phyloP scores from a whole-genome alignment of 2,113 vertebrate genomes.

The Globicephala melas region DNA sequence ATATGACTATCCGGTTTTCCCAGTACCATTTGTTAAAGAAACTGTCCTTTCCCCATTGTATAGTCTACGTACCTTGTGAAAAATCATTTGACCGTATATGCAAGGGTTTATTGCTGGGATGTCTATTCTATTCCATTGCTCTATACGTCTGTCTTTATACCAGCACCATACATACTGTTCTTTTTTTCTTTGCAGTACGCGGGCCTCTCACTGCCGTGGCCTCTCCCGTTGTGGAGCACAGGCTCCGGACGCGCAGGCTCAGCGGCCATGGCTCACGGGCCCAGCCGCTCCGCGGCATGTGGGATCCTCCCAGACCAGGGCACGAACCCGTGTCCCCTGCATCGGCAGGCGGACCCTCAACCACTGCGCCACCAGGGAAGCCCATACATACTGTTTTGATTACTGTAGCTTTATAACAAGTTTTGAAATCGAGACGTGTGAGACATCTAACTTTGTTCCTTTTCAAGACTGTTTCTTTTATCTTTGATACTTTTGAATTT shows the following conservation, averaged over 20 bases:
- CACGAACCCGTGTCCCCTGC: too few species aligned
- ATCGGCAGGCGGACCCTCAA: too few species aligned
- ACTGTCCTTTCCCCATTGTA: not conserved
- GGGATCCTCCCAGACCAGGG: too few species aligned
- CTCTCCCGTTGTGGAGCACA: too few species aligned
- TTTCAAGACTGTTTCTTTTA: not conserved
- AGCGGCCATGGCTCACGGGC: too few species aligned
- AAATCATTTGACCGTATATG: not conserved
- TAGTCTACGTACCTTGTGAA: not conserved
- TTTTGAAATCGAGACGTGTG: not conserved
- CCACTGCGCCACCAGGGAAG: too few species aligned
- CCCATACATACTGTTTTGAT: not conserved
- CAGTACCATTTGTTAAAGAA: not conserved
- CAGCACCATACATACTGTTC: not conserved
- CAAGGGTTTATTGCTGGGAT: not conserved
- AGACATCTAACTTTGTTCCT: not conserved
- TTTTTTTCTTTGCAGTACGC: not conserved
- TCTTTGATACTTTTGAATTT: conserved; percentile 29
- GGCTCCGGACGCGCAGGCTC: too few species aligned
- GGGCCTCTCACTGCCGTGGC: too few species aligned
- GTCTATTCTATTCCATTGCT: not conserved
- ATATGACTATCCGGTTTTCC: not conserved
- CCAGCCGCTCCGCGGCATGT: too few species aligned
- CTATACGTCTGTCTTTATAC: not conserved
- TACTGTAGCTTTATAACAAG: not conserved